Conservation (phyloP, 2,113 vertebrate genomes). For the Desmodus rotundus region DNA sequence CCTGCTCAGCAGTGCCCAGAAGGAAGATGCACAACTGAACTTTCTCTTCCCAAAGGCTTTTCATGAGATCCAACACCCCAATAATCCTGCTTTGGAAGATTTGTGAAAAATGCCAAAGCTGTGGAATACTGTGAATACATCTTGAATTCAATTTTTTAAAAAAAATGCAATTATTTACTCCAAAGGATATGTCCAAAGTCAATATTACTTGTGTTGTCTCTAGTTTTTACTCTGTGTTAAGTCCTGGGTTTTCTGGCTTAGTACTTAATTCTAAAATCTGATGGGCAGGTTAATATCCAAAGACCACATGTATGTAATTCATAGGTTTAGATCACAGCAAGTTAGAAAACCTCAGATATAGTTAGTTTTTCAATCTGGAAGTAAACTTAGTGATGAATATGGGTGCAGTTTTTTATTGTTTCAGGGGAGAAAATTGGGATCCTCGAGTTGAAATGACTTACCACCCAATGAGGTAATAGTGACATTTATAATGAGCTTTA, state of each 20-base stretch:
- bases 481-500: background rate
- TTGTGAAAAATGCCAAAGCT: background rate
- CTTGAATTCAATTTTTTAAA: background rate
- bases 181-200: background rate
- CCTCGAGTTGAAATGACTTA: background rate
- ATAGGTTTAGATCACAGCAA: background rate
- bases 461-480: background rate
- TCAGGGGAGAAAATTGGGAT: background rate
- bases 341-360: background rate
- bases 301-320: background rate
- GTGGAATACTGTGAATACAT: background rate
- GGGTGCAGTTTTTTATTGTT: background rate
- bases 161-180: background rate
- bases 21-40: background rate
- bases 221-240: background rate
- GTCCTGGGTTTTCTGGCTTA: background rate
- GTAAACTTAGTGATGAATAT: background rate
- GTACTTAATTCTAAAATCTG: background rate
- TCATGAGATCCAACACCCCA: background rate
- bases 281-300: background rate
- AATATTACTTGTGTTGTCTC: fast-evolving
- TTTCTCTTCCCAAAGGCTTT: background rate
- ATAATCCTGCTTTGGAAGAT: background rate
- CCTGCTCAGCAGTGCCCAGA: background rate
- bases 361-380: background rate